These are phyloP conservation scores for Catostomus latipinnis DNA, from an alignment of 2,797 vertebrate species.

Conservation along the genomic window DNA sequence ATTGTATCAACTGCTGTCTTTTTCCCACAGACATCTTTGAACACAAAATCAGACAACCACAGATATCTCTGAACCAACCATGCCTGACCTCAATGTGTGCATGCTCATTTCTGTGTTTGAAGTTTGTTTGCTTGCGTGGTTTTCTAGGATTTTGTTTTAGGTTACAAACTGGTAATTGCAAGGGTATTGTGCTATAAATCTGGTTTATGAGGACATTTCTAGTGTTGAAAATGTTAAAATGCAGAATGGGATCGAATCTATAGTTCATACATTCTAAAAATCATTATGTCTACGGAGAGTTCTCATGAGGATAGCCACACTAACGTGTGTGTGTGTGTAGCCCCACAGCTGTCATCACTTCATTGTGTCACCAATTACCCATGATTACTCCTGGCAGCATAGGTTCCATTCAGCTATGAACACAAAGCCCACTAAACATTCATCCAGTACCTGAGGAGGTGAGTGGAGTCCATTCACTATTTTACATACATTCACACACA, in stretches of 20 bases:
- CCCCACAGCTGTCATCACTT: constrained; percentile 74
- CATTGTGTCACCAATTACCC: constrained; percentile 79
- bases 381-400: constrained; percentile 78
- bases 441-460: constrained; percentile 49
- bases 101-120: constrained; percentile 18
- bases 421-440: constrained; percentile 72
- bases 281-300: too few relatives aligned
- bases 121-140: constrained; percentile 20
- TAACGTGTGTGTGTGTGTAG: constrained; percentile 14
- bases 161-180: too few relatives aligned
- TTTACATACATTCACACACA: constrained; percentile 31
- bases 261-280: too few relatives aligned
- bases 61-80: constrained; percentile 59
- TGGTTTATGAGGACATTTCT: too few relatives aligned
- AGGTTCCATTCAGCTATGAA: constrained; percentile 64
- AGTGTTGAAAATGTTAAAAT: too few relatives aligned
- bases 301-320: too few relatives aligned
- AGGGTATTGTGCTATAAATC: too few relatives aligned
- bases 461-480: constrained; percentile 43
- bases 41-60: constrained; percentile 58
- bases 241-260: too few relatives aligned
- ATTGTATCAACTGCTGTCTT: constrained; percentile 49
- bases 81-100: constrained; percentile 54
- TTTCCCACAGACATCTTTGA: constrained; percentile 72
- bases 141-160: too few relatives aligned